Conservation (phyloP, 2,888 invertebrate species). For the Synergus japonicus region DNA sequence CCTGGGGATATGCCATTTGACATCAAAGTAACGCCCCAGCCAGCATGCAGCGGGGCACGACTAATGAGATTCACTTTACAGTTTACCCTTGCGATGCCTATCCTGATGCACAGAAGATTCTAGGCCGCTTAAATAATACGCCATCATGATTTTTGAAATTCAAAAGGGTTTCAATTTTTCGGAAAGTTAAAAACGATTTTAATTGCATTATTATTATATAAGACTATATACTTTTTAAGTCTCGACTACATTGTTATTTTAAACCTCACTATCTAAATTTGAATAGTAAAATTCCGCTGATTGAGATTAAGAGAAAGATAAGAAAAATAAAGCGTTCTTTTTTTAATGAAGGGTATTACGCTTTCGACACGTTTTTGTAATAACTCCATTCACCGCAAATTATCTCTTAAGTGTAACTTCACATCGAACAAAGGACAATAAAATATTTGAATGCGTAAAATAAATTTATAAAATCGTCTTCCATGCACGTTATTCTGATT, state of each 20-base stretch:
- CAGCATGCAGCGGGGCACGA: slow-evolving; percentile 67
- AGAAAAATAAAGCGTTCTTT: slow-evolving; percentile 46
- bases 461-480: slow-evolving; percentile 38
- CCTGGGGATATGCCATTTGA: slow-evolving; percentile 65
- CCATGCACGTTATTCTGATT: slow-evolving; percentile 68
- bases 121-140: slow-evolving; percentile 47
- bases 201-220: too few relatives aligned
- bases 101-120: slow-evolving; percentile 55
- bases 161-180: too few relatives aligned
- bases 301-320: too few relatives aligned
- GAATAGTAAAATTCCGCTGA: too few relatives aligned
- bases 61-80: slow-evolving; percentile 77
- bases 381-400: not conserved
- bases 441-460: not conserved
- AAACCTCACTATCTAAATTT: too few relatives aligned
- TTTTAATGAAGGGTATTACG: not conserved
- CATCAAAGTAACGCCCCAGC: slow-evolving; percentile 69
- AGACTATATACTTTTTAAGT: too few relatives aligned
- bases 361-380: not conserved
- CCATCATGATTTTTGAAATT: too few relatives aligned
- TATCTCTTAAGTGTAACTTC: not conserved
- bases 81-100: slow-evolving; percentile 67
- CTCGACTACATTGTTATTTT: too few relatives aligned
- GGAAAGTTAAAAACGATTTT: too few relatives aligned
- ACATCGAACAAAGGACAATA: not conserved